phyloP scores from a whole-genome alignment of 2,888 invertebrate species.

The Ochropleura leucogaster region DNA sequence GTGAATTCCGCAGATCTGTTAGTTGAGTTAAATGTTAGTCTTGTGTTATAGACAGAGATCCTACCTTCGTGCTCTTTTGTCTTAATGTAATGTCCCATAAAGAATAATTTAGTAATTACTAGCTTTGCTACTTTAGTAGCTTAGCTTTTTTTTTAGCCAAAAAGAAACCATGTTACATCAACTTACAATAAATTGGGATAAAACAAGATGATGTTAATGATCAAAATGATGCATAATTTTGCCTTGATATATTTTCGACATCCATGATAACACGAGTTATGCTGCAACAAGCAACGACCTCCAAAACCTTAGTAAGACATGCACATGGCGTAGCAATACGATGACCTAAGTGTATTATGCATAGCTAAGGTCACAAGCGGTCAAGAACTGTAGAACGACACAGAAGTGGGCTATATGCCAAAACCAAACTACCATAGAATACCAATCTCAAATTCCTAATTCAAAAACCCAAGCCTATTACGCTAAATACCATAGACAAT shows the following conservation, averaged over 20 bases:
- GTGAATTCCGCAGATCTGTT: slow-evolving; percentile 48
- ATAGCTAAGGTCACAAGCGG: slow-evolving; percentile 13
- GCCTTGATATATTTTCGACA: neutral
- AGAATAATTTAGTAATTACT: too few species aligned
- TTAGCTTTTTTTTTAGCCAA: too few species aligned
- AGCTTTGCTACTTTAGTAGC: too few species aligned
- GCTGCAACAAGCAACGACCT: slow-evolving; percentile 5
- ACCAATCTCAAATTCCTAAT: neutral
- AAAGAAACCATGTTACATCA: neutral
- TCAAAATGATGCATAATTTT: neutral
- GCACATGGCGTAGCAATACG: neutral
- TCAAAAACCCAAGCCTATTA: slow-evolving; percentile 10
- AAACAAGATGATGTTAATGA: neutral
- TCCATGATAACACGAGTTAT: neutral
- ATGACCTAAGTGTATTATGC: neutral
- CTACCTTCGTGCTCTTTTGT: too few species aligned
- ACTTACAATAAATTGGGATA: too few species aligned
- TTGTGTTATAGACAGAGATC: neutral
- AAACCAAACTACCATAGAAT: slow-evolving; percentile 18
- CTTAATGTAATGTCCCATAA: too few species aligned
- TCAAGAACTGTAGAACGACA: slow-evolving; percentile 5
- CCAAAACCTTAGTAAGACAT: neutral
- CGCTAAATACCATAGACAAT: slow-evolving; percentile 28
- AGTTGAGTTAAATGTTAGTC: slow-evolving; percentile 41
- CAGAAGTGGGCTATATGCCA: slow-evolving; percentile 24